Evolutionary conservation across 1,140 invertebrate genomes (phyloP).

Genomic region (Campoletis sonorensis): DNA sequence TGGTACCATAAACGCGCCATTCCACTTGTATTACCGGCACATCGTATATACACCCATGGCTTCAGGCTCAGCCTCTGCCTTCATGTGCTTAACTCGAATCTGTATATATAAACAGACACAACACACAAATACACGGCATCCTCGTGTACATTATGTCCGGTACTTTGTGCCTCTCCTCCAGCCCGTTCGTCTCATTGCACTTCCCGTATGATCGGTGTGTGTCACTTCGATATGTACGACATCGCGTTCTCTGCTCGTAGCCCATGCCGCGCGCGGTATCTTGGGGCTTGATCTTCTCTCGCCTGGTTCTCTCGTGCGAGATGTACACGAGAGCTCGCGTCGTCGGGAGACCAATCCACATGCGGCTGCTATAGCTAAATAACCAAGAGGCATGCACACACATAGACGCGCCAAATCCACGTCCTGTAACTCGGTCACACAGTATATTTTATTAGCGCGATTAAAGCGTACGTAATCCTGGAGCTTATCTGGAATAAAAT

Average conservation of each 20-base stretch:
- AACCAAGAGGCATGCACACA: neutral
- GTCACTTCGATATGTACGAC: slow-evolving; percentile 10
- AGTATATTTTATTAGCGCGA: slow-evolving; percentile 36
- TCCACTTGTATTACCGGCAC: slow-evolving; percentile 48
- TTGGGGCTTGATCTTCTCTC: neutral
- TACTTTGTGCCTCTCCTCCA: neutral
- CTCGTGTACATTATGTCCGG: neutral
- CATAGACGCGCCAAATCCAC: neutral
- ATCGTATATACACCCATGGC: neutral
- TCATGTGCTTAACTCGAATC: no score
- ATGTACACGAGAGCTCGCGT: neutral
- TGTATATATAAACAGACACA: no score
- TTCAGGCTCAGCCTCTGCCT: neutral
- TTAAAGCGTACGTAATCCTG: slow-evolving; percentile 36
- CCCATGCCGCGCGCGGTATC: neutral
- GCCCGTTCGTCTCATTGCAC: neutral
- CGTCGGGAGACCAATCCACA: slow-evolving; percentile 1
- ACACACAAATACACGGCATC: no score
- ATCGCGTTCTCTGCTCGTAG: neutral
- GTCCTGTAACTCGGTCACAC: slow-evolving; percentile 28
- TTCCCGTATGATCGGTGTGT: slow-evolving; percentile 32
- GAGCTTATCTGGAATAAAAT: slow-evolving; percentile 26
- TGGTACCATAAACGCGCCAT: slow-evolving; percentile 60
- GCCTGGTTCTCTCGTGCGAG: neutral
- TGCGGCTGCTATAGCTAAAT: neutral